phyloP scores from a whole-genome alignment of 2,113 vertebrate genomes.

The Paramisgurnus dabryanus region DNA sequence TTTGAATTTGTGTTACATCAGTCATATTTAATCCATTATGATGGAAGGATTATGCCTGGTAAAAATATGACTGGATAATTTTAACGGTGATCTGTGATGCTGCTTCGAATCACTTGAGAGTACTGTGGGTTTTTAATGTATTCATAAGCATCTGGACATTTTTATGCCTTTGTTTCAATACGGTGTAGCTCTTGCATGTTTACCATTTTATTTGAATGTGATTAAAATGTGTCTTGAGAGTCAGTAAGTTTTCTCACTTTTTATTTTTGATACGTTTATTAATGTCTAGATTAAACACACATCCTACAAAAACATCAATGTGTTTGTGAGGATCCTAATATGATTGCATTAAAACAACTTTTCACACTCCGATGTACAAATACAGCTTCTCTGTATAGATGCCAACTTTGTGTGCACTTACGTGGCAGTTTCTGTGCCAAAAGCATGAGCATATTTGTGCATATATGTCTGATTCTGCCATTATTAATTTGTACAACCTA shows the following conservation, averaged over 20 bases:
- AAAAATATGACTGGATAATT: neutral
- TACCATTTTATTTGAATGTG: neutral
- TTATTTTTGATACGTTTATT: neutral
- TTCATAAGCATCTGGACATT: neutral
- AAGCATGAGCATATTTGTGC: neutral
- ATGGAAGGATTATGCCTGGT: neutral
- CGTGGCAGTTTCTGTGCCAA: neutral
- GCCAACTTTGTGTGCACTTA: neutral
- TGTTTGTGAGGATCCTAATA: neutral
- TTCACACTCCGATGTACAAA: neutral
- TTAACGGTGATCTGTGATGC: neutral
- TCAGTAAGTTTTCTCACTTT: neutral
- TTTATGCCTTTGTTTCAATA: neutral
- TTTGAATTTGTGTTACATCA: neutral
- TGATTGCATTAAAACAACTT: neutral
- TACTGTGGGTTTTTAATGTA: neutral
- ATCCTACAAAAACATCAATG: neutral
- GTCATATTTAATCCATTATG: neutral
- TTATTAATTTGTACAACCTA: neutral
- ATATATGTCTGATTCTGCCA: neutral
- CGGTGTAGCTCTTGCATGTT: neutral
- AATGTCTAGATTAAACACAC: neutral
- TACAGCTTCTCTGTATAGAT: neutral
- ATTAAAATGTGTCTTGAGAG: neutral
- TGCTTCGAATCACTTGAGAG: neutral